Conservation (phyloP, 2,113 vertebrate species). For the Malurus cyaneus region DNA sequence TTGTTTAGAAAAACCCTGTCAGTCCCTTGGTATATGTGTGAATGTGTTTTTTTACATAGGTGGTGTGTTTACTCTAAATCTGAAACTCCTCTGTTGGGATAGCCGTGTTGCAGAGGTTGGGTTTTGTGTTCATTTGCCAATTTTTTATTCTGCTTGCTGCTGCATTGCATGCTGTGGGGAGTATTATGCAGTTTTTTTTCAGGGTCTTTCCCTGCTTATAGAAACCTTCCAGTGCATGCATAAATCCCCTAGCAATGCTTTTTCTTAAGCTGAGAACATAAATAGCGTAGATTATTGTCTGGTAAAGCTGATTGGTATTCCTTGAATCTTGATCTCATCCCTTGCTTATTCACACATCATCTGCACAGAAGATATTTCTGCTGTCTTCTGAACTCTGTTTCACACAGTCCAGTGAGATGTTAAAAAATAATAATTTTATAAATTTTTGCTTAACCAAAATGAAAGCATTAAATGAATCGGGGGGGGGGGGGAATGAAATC, state of each 20-base stretch:
- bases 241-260: neutral
- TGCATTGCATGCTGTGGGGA: neutral
- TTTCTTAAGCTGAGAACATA: slow-evolving; percentile 11
- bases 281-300: slow-evolving; percentile 30
- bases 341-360: slow-evolving; percentile 57
- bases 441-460: neutral
- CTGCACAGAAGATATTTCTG: slow-evolving; percentile 54
- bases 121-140: neutral
- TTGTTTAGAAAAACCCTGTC: neutral
- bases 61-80: neutral
- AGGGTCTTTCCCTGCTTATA: neutral
- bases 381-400: slow-evolving; percentile 49
- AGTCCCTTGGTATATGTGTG: neutral
- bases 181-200: neutral
- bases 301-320: slow-evolving; percentile 52
- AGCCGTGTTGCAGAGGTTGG: neutral
- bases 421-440: slow-evolving; percentile 25
- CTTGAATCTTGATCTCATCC: slow-evolving; percentile 37
- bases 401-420: slow-evolving; percentile 29
- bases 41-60: neutral
- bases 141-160: neutral
- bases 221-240: neutral
- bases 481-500: neutral
- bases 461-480: neutral
- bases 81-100: neutral